These are phyloP conservation scores for Zeus faber DNA, from an alignment of 2,113 vertebrate genomes.

Conservation along the genomic window DNA sequence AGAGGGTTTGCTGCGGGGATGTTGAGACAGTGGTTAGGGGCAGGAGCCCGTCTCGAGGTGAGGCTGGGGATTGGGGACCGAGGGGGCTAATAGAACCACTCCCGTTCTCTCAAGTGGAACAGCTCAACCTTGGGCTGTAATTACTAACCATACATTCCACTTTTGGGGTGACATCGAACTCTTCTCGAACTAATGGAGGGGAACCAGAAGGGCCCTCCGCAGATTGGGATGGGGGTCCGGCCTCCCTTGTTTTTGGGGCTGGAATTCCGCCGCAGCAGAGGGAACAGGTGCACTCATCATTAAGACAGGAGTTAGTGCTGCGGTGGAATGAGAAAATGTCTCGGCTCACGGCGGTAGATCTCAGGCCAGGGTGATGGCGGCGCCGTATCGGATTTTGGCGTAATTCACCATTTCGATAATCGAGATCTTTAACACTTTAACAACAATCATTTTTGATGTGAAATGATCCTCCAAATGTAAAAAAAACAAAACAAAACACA, in stretches of 20 bases:
- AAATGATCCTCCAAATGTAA: not conserved
- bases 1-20: slow-evolving; percentile 24
- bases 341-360: not conserved
- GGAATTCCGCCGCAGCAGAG: slow-evolving; percentile 32
- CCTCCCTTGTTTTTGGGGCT: slow-evolving; percentile 42
- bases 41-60: slow-evolving; percentile 25
- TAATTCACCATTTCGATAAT: not conserved
- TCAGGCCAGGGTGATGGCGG: not conserved
- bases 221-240: slow-evolving; percentile 34
- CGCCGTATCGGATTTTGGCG: not conserved
- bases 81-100: slow-evolving; percentile 66
- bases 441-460: not conserved
- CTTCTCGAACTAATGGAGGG: slow-evolving; percentile 68
- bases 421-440: not conserved
- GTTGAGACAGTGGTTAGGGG: slow-evolving; percentile 28
- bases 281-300: slow-evolving; percentile 43
- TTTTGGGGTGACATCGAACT: slow-evolving; percentile 76
- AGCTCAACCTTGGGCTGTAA: slow-evolving; percentile 73
- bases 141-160: slow-evolving; percentile 81
- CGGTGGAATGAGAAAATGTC: not conserved
- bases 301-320: slow-evolving; percentile 14
- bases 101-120: slow-evolving; percentile 70
- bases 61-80: slow-evolving; percentile 39
- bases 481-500: no score
- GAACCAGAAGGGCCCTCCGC: slow-evolving; percentile 70